Evolutionary conservation across 2,113 vertebrate genomes (phyloP), one percentile per base, ranked within the genome.

Genomic region (Platichthys flesus): DNA sequence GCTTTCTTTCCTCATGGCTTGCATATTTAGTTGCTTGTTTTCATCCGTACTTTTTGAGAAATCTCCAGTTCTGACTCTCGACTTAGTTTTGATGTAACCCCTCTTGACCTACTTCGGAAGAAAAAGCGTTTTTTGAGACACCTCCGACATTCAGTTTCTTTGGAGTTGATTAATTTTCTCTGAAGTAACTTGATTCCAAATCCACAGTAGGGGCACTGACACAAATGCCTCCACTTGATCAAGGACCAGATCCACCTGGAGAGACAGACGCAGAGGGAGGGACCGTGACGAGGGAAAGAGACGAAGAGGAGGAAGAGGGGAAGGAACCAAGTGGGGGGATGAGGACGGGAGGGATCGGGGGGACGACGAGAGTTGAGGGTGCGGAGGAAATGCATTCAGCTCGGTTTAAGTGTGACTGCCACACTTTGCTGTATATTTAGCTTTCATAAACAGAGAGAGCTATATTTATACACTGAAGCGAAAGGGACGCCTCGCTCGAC

Each of bases 221-320:
- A 56, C 77, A 90, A 83, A 79, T 61, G 75, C 58, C 71, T 79
- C 65, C 26, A 57, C 80, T 86, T 83, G 82, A 91, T 90, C 85
- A 90, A 84, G 74, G 76, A 16, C 24, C 56, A 26, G 23, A 57
- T 89, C 78, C 72, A 85, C 84, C 76, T 74, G 80, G 42, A 73
- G 76, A 80, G 67, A 85, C 59, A 68, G 47, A 7, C 14, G 63
- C 56, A 56, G 26, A 63, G 67, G 63, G 9, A 56, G 72, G 57
- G 9, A 56, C 10, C 64, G 26, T 63, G 37, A 62, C 4, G 20
- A 37, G 49, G n/a, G 23, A n/a, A 3, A 58, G 54, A 40, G 52
- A 51, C 47, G 47, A 6, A 18, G 47, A 66, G 47, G 5, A 63
- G 62, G 2, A 21, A 23, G 62, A 69, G 16, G 13, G 20, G 52